These are phyloP conservation scores for Penaeus indicus DNA, from an alignment of 1,140 invertebrate species.

Conservation along the genomic window DNA sequence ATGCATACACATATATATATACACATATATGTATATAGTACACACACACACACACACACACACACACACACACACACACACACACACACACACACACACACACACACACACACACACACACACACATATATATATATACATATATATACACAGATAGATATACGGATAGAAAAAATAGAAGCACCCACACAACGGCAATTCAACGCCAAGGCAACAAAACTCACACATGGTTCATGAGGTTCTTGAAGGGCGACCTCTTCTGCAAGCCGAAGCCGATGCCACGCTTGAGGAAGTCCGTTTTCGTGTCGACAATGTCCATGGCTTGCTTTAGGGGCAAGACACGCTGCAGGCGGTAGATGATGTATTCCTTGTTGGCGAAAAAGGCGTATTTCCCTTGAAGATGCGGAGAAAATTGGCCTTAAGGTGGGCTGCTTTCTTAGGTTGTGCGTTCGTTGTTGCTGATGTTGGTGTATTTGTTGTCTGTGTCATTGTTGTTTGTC, in stretches of 20 bases:
- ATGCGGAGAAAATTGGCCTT: background rate
- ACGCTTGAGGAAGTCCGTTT: slow-evolving; percentile 45
- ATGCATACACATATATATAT: background rate
- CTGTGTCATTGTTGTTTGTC: too few species aligned
- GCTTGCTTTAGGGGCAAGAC: slow-evolving; percentile 35
- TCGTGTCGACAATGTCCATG: slow-evolving; percentile 56
- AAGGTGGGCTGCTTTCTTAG: too few species aligned
- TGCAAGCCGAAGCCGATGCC: slow-evolving; percentile 55
- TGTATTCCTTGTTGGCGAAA: slow-evolving; percentile 60
- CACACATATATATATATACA: background rate
- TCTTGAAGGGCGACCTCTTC: slow-evolving; percentile 42
- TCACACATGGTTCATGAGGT: slow-evolving; percentile 52
- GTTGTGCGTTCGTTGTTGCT: too few species aligned
- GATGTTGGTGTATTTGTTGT: too few species aligned
- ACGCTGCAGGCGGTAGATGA: slow-evolving; percentile 51
- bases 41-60: background rate
- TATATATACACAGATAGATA: background rate
- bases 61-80: background rate
- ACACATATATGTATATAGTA: background rate
- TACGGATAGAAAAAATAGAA: background rate
- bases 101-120: background rate
- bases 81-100: background rate
- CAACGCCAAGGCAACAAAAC: background rate
- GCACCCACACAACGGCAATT: background rate
- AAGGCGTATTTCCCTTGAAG: slow-evolving; percentile 50